Evolutionary conservation across 2,797 vertebrate genomes (phyloP).

Genomic region (Lagodon rhomboides): DNA sequence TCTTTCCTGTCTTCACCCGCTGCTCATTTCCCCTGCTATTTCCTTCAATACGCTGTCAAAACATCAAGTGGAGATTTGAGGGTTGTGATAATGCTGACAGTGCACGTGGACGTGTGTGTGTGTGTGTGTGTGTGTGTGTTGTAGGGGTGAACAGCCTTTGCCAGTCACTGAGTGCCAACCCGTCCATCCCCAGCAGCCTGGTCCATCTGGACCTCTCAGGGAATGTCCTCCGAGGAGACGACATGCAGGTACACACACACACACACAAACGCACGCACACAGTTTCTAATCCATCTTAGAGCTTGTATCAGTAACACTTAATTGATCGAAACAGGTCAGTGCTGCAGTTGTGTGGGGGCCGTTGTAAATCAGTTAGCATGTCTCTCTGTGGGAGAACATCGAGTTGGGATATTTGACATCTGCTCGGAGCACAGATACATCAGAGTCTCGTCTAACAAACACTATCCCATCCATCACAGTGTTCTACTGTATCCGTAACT

Average conservation of each 20-base stretch:
- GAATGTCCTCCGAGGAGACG: slow-evolving; percentile 93
- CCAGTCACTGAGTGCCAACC: slow-evolving; percentile 97
- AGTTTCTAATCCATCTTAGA: slow-evolving; percentile 13
- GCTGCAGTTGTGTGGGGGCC: slow-evolving; percentile 28
- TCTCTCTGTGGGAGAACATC: slow-evolving; percentile 15
- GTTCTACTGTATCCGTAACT: slow-evolving; percentile 1
- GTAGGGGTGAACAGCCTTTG: slow-evolving; percentile 97
- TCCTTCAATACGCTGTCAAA: slow-evolving; percentile 68
- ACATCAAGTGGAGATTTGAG: slow-evolving; percentile 54
- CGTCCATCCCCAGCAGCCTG: slow-evolving; percentile 90
- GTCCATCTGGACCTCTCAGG: slow-evolving; percentile 98
- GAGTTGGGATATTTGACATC: not conserved
- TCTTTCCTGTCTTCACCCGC: slow-evolving; percentile 49
- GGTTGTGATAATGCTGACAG: slow-evolving; percentile 49
- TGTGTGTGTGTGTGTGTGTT: slow-evolving; percentile 37
- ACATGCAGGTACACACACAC: slow-evolving; percentile 90
- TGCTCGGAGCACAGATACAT: slow-evolving; percentile 16
- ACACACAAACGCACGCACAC: slow-evolving; percentile 1
- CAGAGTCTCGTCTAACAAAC: not conserved
- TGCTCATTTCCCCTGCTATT: slow-evolving; percentile 66
- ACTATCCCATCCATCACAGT: not conserved
- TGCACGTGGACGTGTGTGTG: slow-evolving; percentile 17
- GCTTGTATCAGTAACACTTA: slow-evolving; percentile 34
- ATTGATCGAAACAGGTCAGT: slow-evolving; percentile 36
- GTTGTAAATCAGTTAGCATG: slow-evolving; percentile 42